Percentiles rank a stretch among this genome's conserved stretches.
These are phyloP conservation scores for Erithacus rubecula DNA, from an alignment of 2,797 vertebrate genomes.

Conservation along the genomic window DNA sequence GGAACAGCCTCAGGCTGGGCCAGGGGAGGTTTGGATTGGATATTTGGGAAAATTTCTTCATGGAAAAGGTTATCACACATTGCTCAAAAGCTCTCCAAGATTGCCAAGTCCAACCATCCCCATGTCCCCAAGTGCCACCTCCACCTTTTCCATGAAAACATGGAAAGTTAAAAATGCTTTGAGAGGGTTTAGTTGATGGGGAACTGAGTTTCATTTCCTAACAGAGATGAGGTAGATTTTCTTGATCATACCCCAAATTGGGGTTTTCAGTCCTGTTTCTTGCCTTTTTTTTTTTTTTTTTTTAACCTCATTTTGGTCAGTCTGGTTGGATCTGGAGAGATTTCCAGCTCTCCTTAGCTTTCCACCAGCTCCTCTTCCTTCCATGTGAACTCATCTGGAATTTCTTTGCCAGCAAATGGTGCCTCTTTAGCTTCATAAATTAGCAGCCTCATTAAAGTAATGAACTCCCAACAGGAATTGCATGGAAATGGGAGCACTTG, in stretches of 20 bases:
- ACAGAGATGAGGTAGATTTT: not conserved
- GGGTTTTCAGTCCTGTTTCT: not conserved
- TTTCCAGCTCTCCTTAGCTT: not conserved
- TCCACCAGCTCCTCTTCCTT: not conserved
- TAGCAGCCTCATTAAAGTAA: not conserved
- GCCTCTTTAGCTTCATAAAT: not conserved
- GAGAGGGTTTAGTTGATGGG: not conserved
- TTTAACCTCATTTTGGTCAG: accelerated
- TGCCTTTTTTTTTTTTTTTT: too few species aligned
- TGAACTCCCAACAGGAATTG: conserved; percentile 40
- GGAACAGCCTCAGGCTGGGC: too few species aligned
- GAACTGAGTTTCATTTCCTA: not conserved
- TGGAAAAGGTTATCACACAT: not conserved
- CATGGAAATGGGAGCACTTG: conserved; percentile 33
- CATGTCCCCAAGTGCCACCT: not conserved
- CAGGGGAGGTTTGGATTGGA: too few species aligned
- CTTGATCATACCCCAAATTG: accelerated
- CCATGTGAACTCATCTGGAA: not conserved
- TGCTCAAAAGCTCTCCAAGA: not conserved
- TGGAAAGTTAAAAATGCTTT: not conserved
- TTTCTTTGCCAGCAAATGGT: not conserved
- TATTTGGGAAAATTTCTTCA: too few species aligned
- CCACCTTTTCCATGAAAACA: not conserved
- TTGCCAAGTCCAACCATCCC: accelerated
- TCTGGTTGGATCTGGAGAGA: not conserved